Percentiles rank a stretch among this genome's conserved stretches.
Evolutionary conservation across 2,113 vertebrate species (phyloP).

Genomic region (Shinisaurus crocodilurus): DNA sequence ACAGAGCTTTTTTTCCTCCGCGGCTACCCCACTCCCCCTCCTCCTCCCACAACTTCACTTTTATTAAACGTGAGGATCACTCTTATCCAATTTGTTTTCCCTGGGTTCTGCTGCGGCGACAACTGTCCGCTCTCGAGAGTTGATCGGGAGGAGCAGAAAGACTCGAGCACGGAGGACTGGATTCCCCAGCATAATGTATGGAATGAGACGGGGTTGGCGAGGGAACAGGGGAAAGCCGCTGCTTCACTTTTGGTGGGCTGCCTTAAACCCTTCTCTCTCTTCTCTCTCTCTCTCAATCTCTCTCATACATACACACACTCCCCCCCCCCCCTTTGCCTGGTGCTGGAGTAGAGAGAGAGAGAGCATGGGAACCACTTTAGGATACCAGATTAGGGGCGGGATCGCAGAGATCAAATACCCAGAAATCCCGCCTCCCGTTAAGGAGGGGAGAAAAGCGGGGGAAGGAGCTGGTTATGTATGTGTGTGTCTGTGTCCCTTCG

Average conservation of each 20-base stretch:
- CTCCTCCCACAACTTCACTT: constrained; percentile 40
- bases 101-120: constrained; percentile 33
- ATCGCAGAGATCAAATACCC: constrained; percentile 6
- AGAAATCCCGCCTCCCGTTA: constrained; percentile 16
- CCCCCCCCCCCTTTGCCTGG: not conserved
- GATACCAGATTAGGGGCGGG: not conserved
- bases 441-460: constrained; percentile 16
- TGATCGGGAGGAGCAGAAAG: constrained; percentile 25
- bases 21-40: constrained; percentile 3
- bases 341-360: not conserved
- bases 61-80: constrained; percentile 18
- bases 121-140: constrained; percentile 27
- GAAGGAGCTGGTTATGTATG: not conserved
- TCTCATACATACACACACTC: not conserved
- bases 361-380: not conserved
- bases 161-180: constrained; percentile 55
- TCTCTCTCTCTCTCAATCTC: not conserved
- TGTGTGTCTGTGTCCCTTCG: not conserved
- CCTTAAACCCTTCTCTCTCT: not conserved
- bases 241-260: constrained; percentile 53
- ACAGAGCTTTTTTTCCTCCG: not conserved
- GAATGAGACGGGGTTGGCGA: constrained; percentile 43
- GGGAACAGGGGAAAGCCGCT: constrained; percentile 32
- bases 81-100: not conserved
- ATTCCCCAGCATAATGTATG: constrained; percentile 60